These are phyloP conservation scores for Eristalis pertinax DNA, from an alignment of 2,888 invertebrate species.

Conservation along the genomic window DNA sequence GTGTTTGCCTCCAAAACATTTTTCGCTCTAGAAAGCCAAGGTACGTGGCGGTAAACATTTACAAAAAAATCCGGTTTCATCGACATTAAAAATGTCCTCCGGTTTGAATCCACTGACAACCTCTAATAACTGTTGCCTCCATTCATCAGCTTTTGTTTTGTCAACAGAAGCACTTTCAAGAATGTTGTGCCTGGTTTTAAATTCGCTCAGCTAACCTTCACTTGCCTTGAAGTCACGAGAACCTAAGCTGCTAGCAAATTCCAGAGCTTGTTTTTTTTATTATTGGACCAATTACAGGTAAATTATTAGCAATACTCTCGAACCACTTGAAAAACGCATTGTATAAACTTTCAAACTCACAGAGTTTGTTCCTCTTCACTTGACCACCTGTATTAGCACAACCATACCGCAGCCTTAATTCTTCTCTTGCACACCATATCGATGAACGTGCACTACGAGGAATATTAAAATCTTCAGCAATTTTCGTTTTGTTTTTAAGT, in stretches of 20 bases:
- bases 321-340: not conserved
- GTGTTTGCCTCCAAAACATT: conserved; percentile 33
- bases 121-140: conserved; percentile 25
- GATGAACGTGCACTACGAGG: no score
- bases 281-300: not conserved
- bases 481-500: no score
- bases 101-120: conserved; percentile 26
- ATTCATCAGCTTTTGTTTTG: conserved; percentile 30
- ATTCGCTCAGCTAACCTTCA: no score
- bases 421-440: no score
- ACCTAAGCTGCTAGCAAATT: conserved; percentile 5
- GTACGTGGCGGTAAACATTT: conserved; percentile 32
- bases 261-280: conserved; percentile 4
- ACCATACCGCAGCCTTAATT: no score
- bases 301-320: not conserved
- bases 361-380: no score
- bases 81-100: conserved; percentile 23
- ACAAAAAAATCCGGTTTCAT: conserved; percentile 7
- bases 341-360: no score
- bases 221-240: not conserved
- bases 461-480: no score
- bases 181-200: no score
- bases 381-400: no score
- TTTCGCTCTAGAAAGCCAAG: conserved; percentile 24
- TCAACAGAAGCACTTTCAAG: no score